Evolutionary conservation across 2,113 vertebrate genomes (phyloP).

Genomic region (Condylura cristata): DNA sequence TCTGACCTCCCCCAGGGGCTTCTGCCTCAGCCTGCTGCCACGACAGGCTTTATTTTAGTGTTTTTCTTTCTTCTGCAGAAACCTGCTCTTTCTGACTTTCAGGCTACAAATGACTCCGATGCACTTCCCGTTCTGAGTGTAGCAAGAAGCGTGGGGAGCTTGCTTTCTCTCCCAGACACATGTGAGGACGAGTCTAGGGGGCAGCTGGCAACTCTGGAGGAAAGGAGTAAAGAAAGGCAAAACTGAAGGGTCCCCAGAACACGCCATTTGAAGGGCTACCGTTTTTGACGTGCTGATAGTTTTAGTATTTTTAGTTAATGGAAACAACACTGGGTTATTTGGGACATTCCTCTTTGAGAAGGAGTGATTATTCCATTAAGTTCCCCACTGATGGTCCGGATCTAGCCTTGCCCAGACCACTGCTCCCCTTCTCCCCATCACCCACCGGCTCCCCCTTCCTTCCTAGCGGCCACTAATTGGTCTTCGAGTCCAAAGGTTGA

Average conservation of each 20-base stretch:
- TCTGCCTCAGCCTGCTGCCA: not conserved
- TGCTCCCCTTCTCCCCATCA: too few relatives aligned
- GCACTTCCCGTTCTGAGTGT: not conserved
- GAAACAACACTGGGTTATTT: too few relatives aligned
- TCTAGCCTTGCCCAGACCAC: too few relatives aligned
- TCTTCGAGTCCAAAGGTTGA: too few relatives aligned
- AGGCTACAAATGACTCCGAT: not conserved
- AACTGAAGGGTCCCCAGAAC: not conserved
- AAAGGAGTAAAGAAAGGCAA: not conserved
- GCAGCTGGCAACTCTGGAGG: not conserved
- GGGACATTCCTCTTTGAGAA: too few relatives aligned
- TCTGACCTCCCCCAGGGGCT: accelerated
- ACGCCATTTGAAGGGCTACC: not conserved
- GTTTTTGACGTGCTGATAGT: not conserved
- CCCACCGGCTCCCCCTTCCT: too few relatives aligned
- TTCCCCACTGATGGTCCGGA: too few relatives aligned
- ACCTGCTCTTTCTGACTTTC: not conserved
- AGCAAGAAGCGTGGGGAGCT: not conserved
- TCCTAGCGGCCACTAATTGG: too few relatives aligned
- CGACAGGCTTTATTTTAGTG: not conserved
- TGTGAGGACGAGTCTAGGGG: not conserved
- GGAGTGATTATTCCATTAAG: too few relatives aligned
- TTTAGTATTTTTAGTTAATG: too few relatives aligned
- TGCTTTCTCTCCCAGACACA: not conserved
- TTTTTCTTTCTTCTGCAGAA: not conserved